Evolutionary conservation across 2,888 invertebrate species (phyloP).

Genomic region (Ganaspis brasiliensis): DNA sequence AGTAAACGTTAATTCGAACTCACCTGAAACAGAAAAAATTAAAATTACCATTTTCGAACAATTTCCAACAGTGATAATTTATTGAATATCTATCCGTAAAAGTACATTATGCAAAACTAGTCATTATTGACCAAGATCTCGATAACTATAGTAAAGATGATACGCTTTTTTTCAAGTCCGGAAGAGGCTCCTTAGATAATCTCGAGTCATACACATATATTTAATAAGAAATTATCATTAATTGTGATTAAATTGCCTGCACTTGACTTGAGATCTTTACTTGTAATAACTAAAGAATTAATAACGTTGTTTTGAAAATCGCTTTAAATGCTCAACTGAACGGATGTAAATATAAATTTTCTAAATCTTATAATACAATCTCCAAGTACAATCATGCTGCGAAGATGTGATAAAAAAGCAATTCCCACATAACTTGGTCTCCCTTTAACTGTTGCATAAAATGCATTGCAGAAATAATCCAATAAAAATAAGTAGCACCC

Average conservation of each 20-base stretch:
- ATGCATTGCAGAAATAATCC: background rate
- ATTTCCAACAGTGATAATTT: too few relatives aligned
- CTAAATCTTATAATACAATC: background rate
- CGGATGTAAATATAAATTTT: constrained; percentile 18
- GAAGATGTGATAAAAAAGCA: background rate
- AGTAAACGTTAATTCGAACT: too few relatives aligned
- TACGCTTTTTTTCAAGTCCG: too few relatives aligned
- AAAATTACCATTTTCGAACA: too few relatives aligned
- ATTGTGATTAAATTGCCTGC: background rate
- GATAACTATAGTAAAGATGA: background rate
- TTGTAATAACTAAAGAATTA: background rate
- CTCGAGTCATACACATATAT: too few relatives aligned
- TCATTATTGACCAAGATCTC: background rate
- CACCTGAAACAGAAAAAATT: too few relatives aligned
- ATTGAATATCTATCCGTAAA: too few relatives aligned
- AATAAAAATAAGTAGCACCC: constrained; percentile 6
- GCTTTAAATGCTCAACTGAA: background rate
- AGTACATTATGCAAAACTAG: background rate
- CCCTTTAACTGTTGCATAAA: constrained; percentile 1
- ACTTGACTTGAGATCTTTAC: background rate
- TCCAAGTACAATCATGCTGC: background rate
- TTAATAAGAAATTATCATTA: background rate
- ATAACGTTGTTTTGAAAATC: too few relatives aligned
- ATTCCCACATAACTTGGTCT: background rate
- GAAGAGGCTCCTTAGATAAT: background rate